Conservation (phyloP, 2,888 invertebrate genomes). For the Hyposoter dolosus region DNA sequence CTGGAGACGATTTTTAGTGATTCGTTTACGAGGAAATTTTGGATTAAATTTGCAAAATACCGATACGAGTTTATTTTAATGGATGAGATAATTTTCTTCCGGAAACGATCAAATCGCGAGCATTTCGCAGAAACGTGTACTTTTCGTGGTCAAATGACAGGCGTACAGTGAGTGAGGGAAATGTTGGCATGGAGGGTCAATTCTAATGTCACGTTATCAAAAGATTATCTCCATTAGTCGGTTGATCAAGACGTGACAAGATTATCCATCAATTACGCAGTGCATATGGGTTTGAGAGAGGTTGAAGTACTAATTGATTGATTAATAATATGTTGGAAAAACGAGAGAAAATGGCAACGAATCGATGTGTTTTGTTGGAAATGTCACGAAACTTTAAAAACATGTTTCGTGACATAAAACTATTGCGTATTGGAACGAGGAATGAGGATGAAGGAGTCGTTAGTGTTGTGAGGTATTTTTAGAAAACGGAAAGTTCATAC, state of each 20-base stretch:
- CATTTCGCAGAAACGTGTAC: not conserved
- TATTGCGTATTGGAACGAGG: not conserved
- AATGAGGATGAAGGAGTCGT: not conserved
- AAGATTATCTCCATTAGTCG: not conserved
- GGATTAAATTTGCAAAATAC: not conserved
- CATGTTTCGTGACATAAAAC: not conserved
- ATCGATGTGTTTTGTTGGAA: not conserved
- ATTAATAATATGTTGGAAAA: not conserved
- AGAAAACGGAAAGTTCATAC: constrained; percentile 17
- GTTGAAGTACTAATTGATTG: not conserved
- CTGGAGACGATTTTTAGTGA: no score
- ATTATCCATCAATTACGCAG: not conserved
- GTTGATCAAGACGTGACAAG: not conserved
- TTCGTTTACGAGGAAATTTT: not conserved
- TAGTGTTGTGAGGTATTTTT: not conserved
- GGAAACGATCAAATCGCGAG: not conserved
- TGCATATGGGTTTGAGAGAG: not conserved
- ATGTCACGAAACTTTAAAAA: not conserved
- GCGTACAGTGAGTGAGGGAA: not conserved
- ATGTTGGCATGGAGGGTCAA: not conserved
- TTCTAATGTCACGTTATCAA: constrained; percentile 5
- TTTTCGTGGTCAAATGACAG: not conserved
- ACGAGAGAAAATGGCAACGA: not conserved
- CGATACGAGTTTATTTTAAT: not conserved
- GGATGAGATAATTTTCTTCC: not conserved